Evolutionary conservation across 2,888 invertebrate species (phyloP).

Genomic region (Germaria angustata): DNA sequence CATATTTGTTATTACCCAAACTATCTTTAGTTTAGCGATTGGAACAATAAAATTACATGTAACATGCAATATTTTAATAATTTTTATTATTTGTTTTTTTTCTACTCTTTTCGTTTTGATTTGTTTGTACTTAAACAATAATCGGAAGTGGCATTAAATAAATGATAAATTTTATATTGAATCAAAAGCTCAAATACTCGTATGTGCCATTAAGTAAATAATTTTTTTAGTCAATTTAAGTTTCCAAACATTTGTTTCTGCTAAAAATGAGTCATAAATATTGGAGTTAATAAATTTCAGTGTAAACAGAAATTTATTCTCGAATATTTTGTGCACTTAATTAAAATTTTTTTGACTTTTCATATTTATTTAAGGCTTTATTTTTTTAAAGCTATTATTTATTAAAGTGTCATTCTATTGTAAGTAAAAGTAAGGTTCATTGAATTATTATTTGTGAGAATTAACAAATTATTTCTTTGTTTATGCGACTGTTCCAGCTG

Average conservation of each 20-base stretch:
- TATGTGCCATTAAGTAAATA: slow-evolving; percentile 42
- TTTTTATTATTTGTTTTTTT: slow-evolving; percentile 5
- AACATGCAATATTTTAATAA: slow-evolving; percentile 57
- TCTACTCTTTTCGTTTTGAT: not conserved
- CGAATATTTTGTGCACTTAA: too few relatives aligned
- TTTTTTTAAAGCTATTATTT: slow-evolving; percentile 1
- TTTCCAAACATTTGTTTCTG: not conserved
- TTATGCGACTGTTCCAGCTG: not conserved
- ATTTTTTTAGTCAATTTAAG: slow-evolving; percentile 14
- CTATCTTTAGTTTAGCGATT: slow-evolving; percentile 1
- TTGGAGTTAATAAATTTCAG: not conserved
- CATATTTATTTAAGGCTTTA: not conserved
- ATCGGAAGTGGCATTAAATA: slow-evolving; percentile 56
- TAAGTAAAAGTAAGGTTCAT: not conserved
- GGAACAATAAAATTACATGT: slow-evolving; percentile 41
- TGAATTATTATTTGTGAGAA: slow-evolving; percentile 2
- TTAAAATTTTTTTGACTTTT: too few relatives aligned
- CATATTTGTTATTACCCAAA: not conserved
- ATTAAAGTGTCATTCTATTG: slow-evolving; percentile 4
- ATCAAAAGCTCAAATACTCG: slow-evolving; percentile 18
- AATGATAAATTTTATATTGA: slow-evolving; percentile 51
- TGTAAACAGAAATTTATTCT: not conserved
- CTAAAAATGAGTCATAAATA: slow-evolving; percentile 3
- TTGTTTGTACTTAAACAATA: slow-evolving; percentile 32
- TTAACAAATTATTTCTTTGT: slow-evolving; percentile 11